Evolutionary conservation across 2,797 vertebrate species (phyloP), one percentile per base, ranked within the genome.

Genomic region (Catharus ustulatus): DNA sequence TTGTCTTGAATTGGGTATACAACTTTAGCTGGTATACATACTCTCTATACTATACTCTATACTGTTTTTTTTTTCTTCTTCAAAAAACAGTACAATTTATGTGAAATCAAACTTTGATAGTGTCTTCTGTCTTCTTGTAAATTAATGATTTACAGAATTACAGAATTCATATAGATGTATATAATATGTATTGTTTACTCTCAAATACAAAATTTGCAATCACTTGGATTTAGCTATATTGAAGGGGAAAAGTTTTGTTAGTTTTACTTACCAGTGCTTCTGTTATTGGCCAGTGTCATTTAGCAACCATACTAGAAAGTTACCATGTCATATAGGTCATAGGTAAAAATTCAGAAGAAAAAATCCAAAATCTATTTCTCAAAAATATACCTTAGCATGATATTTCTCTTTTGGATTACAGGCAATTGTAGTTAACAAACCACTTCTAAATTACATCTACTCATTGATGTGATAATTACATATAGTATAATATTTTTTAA

Each of bases 361-460:
- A 1, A 3, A 0, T 11, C 2, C 4, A 36, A 52, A 74, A 83
- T 0, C 34, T 24, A 15, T 32, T 52, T 79, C 67, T 16, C 1
- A 57, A 61, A 76, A 61, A 61, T 34, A 71, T 34, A 8, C 3
- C 3, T 58, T 58, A 40, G 14, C 1, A 0, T 58, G 5, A 23
- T 59, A 69, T 38, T 73, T 67, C 21, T 74, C 17, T 62, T 0
- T 15, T 58, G 15, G 5, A 4, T 71, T 69, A n/a, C 15, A 58
- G 8, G 17, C 34, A 67, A 74, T 17, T 46, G 4, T 15, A 71
- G 6, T 38, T 77, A 48, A 57, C 1, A 51, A 86, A 11, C 2
- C 15, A 74, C 11, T 43, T 66, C 52, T 36, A 78, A 67, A 55
- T 36, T 38, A 15, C 26, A 42, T 58, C 16, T 40, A 29, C 12